Evolutionary conservation across 2,797 vertebrate genomes (phyloP).

Genomic region (Oceanodroma leucorhoa): DNA sequence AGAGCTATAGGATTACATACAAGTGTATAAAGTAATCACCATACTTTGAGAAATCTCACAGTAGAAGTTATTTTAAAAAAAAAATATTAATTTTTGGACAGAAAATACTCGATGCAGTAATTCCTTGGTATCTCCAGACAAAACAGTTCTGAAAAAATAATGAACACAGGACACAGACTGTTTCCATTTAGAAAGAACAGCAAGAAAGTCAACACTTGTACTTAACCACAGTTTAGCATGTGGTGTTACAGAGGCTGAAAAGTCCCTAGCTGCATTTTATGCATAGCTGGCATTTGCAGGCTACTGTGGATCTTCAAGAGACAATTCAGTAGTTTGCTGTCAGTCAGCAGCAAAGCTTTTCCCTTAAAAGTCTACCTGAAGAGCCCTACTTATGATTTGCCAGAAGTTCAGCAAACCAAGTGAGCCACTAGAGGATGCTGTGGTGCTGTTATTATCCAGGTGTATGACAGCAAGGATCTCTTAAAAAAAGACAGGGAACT

Average conservation of each 20-base stretch:
- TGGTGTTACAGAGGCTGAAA: not conserved
- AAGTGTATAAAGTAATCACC: not conserved
- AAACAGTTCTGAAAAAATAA: not conserved
- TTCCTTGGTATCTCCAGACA: not conserved
- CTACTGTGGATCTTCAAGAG: not conserved
- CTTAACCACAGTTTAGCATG: not conserved
- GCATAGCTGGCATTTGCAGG: not conserved
- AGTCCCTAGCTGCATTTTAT: not conserved
- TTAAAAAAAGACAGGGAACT: not conserved
- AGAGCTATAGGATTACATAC: not conserved
- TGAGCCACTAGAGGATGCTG: constrained; percentile 52
- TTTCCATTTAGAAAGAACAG: not conserved
- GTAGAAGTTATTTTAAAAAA: not conserved
- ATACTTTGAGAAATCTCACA: not conserved
- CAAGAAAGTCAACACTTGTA: not conserved
- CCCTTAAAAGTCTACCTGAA: not conserved
- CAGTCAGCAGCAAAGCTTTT: not conserved
- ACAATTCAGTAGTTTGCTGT: not conserved
- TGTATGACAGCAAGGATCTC: not conserved
- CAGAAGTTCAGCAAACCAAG: not conserved
- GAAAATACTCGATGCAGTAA: not conserved
- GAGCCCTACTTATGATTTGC: not conserved
- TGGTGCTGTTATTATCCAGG: not conserved
- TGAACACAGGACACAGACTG: not conserved
- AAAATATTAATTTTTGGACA: not conserved